These are phyloP conservation scores for Monomorium pharaonis DNA, from an alignment of 1,140 invertebrate genomes.

Conservation along the genomic window DNA sequence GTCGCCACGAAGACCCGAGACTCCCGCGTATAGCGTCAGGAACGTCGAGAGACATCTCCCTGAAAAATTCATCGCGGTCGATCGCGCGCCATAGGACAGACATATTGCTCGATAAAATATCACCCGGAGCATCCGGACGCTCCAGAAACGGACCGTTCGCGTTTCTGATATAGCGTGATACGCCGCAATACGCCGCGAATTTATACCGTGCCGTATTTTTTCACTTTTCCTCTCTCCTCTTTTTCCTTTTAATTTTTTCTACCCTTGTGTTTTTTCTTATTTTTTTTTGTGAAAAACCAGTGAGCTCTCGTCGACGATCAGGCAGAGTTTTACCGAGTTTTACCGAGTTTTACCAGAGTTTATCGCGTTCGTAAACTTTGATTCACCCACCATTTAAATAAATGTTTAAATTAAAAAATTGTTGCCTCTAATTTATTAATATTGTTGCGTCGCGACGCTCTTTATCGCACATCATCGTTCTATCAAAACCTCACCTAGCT, in stretches of 20 bases:
- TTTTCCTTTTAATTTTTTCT: background rate
- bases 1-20: no score
- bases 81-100: conserved; percentile 37
- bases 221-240: background rate
- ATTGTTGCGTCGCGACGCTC: no score
- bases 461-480: no score
- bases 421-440: no score
- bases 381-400: conserved; percentile 30
- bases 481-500: no score
- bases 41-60: background rate
- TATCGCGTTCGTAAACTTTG: background rate
- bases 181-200: conserved; percentile 9
- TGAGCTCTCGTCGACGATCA: background rate
- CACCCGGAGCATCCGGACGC: background rate
- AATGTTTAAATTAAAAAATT: no score
- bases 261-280: background rate
- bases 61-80: conserved; percentile 61
- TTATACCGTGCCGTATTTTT: conserved; percentile 19
- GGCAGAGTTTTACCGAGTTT: no score
- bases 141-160: background rate
- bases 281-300: background rate
- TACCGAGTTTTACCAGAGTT: no score
- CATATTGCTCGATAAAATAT: conserved; percentile 58
- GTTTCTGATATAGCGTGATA: background rate
- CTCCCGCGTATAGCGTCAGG: background rate